A percentile compares a stretch with the other conserved stretches of the same genome.
Evolutionary conservation across 2,888 invertebrate species (phyloP).

Genomic region (Noctua janthina): DNA sequence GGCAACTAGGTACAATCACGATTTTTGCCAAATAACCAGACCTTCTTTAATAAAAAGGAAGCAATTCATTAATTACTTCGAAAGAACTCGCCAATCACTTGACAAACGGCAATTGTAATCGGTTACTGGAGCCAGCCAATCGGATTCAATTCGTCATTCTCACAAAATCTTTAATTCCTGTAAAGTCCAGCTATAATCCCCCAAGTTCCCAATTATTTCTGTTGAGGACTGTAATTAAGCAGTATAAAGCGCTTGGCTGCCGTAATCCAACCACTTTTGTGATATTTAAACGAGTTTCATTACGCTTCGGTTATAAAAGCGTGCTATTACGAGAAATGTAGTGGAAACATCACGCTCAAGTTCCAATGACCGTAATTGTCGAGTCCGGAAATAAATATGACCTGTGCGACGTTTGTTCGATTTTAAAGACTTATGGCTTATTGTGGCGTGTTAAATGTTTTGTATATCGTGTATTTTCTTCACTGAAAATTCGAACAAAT

Average conservation of each 20-base stretch:
- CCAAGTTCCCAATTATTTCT: conserved; percentile 89
- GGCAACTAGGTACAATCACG: conserved; percentile 41
- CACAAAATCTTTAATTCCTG: conserved; percentile 78
- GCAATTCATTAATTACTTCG: conserved; percentile 48
- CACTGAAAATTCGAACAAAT: conserved; percentile 20
- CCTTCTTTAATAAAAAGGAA: conserved; percentile 43
- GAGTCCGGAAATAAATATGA: conserved; percentile 79
- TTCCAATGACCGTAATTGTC: conserved; percentile 86
- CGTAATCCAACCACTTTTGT: conserved; percentile 89
- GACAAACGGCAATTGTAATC: conserved; percentile 58
- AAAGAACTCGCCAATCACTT: conserved; percentile 53
- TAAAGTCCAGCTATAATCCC: conserved; percentile 84
- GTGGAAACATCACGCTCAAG: conserved; percentile 88
- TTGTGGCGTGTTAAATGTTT: conserved; percentile 42
- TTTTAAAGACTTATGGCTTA: conserved; percentile 57
- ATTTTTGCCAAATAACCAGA: conserved; percentile 34
- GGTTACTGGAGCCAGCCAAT: conserved; percentile 45
- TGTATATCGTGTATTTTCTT: conserved; percentile 32
- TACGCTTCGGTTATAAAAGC: conserved; percentile 89
- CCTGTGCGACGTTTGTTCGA: conserved; percentile 71
- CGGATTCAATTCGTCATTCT: conserved; percentile 61
- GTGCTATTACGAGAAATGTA: conserved; percentile 87
- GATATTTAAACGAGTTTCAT: conserved; percentile 90
- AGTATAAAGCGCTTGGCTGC: conserved; percentile 86
- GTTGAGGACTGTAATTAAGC: conserved; percentile 89